Base-by-base conservation (phyloP, 2,888 invertebrate genomes). In the Tetragnatha montana region DNA sequence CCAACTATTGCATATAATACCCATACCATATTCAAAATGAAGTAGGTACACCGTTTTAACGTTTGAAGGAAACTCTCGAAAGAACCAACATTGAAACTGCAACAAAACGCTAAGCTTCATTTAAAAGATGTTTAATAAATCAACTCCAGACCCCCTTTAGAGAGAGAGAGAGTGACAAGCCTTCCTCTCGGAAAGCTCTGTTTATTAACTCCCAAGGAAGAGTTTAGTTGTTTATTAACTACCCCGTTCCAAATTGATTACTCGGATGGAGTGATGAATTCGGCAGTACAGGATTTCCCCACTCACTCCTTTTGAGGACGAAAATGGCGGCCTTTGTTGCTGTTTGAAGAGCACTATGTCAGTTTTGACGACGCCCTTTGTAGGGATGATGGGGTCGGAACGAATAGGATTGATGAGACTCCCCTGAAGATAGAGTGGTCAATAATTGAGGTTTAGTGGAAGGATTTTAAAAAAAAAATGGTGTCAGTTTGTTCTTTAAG, bases 211-310 rank as follows among this genome's bases (percentile, higher is more conserved):
- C 76, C 19, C 19, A 49, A 19, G 49, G 75, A 22, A 78, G 17
- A 60, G 60, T 60, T 78, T 68, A 12, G 22, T 8, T 21, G 78
- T 78, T 78, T 68, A 78, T 78, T 68, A 78, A 78, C 12, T 60
- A 17, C 8, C 51, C 21, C 60, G 4, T 6, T 3, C 47, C 8
- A 60, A 78, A 78, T 78, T 78, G 78, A 78, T 78, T 78, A 22
- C 78, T 17, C 21, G 14, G 60, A 22, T 60, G 35, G 21, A 75
- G 22, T 78, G 78, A 78, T 60, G 22, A 78, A 78, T 78, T 78
- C 17, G 22, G 14, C 22, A 60, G 78, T 21, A 51, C 22, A 21
- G 60, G 22, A 12, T 60, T 22, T 17, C 22, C 51, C 22, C 22
- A 8, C 49, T 75, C 49, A 49, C 49, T 17, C 14, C 60, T 78